Percentiles rank a stretch among this genome's conserved stretches.
These are phyloP conservation scores for Zelleria hepariella DNA, from an alignment of 2,888 invertebrate genomes.

Conservation along the genomic window DNA sequence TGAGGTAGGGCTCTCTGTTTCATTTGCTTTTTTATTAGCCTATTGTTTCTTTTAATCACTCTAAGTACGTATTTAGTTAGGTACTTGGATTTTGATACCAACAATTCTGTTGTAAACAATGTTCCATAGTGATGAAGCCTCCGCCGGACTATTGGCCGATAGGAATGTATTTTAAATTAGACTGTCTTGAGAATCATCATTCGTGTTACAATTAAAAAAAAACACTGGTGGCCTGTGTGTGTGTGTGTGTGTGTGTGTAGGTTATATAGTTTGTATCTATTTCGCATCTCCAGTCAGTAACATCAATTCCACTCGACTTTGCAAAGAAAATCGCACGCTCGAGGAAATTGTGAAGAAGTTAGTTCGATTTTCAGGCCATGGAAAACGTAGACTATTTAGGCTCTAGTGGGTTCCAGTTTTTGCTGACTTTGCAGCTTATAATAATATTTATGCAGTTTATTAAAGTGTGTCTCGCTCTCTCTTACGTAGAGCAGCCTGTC, in stretches of 20 bases:
- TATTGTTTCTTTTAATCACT: not conserved
- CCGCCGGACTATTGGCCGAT: too few relatives aligned
- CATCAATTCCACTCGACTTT: conserved; percentile 2
- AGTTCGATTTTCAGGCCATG: not conserved
- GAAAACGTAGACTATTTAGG: not conserved
- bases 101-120: not conserved
- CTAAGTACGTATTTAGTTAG: too few relatives aligned
- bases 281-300: not conserved
- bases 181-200: not conserved
- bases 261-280: not conserved
- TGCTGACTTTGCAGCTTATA: too few relatives aligned
- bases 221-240: not conserved
- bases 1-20: not conserved
- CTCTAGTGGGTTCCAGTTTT: too few relatives aligned
- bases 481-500: too few relatives aligned
- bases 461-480: too few relatives aligned
- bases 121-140: not conserved
- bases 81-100: too few relatives aligned
- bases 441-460: too few relatives aligned
- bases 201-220: not conserved
- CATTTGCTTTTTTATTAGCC: not conserved
- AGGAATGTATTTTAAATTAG: too few relatives aligned
- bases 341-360: not conserved
- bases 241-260: too few relatives aligned
- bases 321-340: conserved; percentile 2